These are phyloP conservation scores for Microdon myrmicae DNA, from an alignment of 2,888 invertebrate species.

Conservation along the genomic window DNA sequence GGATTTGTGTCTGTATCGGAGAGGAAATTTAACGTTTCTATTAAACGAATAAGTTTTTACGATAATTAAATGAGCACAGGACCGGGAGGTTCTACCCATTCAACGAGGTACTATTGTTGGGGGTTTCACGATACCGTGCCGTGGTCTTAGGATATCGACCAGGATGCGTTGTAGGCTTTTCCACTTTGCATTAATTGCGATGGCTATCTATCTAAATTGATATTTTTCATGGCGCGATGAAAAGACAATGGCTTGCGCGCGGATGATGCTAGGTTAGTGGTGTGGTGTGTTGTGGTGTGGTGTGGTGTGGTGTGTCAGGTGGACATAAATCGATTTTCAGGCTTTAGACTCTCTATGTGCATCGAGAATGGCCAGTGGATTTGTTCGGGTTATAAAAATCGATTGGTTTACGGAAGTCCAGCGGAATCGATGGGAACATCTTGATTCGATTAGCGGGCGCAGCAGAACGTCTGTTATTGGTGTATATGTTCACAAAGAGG, in stretches of 20 bases:
- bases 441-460: background rate
- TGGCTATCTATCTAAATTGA: constrained; percentile 50
- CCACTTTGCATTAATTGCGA: constrained; percentile 45
- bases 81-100: background rate
- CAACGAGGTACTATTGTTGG: constrained; percentile 37
- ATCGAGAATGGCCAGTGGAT: constrained; percentile 18
- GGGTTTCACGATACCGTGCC: constrained; percentile 30
- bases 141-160: constrained; percentile 11
- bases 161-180: constrained; percentile 6
- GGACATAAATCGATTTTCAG: constrained; percentile 36
- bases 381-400: constrained; percentile 38
- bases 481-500: background rate
- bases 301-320: background rate
- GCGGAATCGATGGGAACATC: background rate
- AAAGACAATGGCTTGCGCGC: constrained; percentile 35
- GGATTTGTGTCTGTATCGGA: constrained; percentile 9
- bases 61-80: constrained; percentile 45
- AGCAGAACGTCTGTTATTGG: no score
- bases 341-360: constrained; percentile 13
- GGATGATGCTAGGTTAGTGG: constrained; percentile 18
- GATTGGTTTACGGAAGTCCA: constrained; percentile 22
- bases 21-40: constrained; percentile 39
- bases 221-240: constrained; percentile 27
- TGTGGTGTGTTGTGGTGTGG: constrained; percentile 5
- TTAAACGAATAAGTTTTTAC: constrained; percentile 44